phyloP scores from a whole-genome alignment of 2,797 vertebrate species.

The Dendrocincla fuliginosa region DNA sequence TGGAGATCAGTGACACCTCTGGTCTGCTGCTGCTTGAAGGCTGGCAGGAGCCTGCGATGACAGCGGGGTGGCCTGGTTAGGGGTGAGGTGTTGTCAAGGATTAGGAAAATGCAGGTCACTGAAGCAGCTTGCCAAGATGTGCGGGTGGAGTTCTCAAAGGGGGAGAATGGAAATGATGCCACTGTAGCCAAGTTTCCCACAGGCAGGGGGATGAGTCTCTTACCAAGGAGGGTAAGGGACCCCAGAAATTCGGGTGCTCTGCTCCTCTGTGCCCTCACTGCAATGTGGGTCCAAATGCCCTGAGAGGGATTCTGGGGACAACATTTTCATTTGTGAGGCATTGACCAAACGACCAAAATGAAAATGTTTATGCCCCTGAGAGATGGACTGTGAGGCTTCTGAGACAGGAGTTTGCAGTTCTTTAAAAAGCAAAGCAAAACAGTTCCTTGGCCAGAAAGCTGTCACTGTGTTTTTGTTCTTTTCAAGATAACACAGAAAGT shows the following conservation, averaged over 20 bases:
- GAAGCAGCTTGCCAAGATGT: not conserved
- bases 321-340: not conserved
- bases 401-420: not conserved
- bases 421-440: slow-evolving; percentile 2
- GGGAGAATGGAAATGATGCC: not conserved
- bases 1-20: not conserved
- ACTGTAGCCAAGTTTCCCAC: not conserved
- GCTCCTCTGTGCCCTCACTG: not conserved
- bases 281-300: not conserved
- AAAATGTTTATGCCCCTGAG: not conserved
- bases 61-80: slow-evolving; percentile 8
- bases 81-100: not conserved
- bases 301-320: not conserved
- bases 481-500: not conserved
- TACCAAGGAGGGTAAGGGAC: not conserved
- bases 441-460: not conserved
- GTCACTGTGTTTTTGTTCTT: not conserved
- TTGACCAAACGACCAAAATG: not conserved
- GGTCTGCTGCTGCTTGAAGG: not conserved
- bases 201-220: not conserved
- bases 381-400: not conserved
- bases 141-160: not conserved
- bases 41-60: not conserved
- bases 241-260: not conserved
- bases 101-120: not conserved